Evolutionary conservation across 2,797 vertebrate genomes (phyloP), one percentile per base, ranked within the genome.

Genomic region (Tinamus major): DNA sequence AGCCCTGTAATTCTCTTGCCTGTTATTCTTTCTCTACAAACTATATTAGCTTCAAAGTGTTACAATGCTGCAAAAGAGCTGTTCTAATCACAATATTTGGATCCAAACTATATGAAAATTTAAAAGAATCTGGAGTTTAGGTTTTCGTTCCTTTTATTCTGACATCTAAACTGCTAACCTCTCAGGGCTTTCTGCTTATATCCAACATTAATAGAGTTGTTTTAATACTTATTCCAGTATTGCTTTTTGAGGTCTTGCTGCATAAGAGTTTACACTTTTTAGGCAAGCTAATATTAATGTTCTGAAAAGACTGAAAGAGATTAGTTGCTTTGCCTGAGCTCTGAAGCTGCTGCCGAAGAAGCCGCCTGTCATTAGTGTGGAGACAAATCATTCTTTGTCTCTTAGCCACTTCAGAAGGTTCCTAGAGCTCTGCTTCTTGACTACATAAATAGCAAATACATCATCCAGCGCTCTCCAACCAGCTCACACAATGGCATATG

Each of bases 381-480:
- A 90, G 48, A 79, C 77, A 92, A 90, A 92, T 92, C 31, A 82
- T 44, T 82, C 78, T 87, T 92, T 94, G 85, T 88, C 74, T 94
- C 74, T 86, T 72, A 89, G 77, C 7, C 77, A 88, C 70, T 93
- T 95, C 44, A 64, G 74, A 56, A 92, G 90, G 78, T 90, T 93
- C 90, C 85, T 93, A 91, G 89, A 87, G 85, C 69, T 80, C 33
- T 79, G 87, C 59, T 49, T 87, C 46, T 77, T 93, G 77, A 85
- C 83, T 90, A 80, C 84, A 86, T 92, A 94, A 94, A 94, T 68
- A 95, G 81, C 78, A 93, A 94, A 92, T 79, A 56, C 75, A 90
- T 93, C 88, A 96, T 61, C 76, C 48, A 10, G 71, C 24, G 2
- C 78, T 61, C 1, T 2, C 85, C 77, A 33, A 63, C 3, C 78